These are phyloP conservation scores for Lasioglossum oenotherae DNA, from an alignment of 2,888 invertebrate genomes.

Conservation along the genomic window DNA sequence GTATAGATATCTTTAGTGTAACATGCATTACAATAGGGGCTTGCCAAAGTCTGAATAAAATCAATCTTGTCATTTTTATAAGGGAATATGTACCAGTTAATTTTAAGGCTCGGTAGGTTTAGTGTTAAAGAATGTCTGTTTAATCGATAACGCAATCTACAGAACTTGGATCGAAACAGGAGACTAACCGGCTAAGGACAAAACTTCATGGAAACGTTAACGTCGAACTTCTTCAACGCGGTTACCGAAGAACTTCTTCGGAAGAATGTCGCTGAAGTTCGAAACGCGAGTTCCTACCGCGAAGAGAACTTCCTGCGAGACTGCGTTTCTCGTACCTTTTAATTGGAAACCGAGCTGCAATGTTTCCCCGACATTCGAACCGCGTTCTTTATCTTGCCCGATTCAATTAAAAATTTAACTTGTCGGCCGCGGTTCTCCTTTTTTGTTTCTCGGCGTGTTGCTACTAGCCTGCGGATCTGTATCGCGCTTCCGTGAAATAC, in stretches of 20 bases:
- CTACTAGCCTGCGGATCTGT: not conserved
- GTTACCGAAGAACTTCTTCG: not conserved
- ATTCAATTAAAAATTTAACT: not conserved
- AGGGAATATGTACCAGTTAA: no score
- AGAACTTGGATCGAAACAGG: not conserved
- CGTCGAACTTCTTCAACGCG: not conserved
- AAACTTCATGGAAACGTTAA: not conserved
- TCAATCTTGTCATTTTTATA: no score
- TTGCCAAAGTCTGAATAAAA: no score
- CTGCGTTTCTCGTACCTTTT: not conserved
- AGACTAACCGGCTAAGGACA: no score
- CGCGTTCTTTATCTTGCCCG: conserved; percentile 2
- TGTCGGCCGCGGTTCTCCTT: not conserved
- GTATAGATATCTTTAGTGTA: no score
- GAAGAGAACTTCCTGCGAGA: not conserved
- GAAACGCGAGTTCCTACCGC: not conserved
- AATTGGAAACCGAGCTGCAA: not conserved
- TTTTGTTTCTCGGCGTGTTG: not conserved
- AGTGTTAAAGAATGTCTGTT: not conserved
- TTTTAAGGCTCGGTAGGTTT: no score
- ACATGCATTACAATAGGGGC: no score
- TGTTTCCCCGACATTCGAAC: not conserved
- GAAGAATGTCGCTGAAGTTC: not conserved
- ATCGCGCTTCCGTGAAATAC: not conserved
- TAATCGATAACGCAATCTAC: no score